phyloP scores from a whole-genome alignment of 2,888 invertebrate species.

The Tetragonisca angustula region DNA sequence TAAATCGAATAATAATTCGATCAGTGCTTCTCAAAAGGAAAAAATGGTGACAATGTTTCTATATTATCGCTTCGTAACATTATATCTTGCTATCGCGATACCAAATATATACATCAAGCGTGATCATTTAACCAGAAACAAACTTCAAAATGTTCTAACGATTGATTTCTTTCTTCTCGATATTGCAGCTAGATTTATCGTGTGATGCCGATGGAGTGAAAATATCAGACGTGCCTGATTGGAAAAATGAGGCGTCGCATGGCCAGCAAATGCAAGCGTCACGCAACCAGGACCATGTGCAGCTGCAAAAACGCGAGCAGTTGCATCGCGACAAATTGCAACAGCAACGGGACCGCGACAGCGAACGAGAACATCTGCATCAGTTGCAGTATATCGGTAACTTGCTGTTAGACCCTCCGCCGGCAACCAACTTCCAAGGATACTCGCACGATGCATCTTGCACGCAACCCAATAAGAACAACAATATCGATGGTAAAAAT shows the following conservation, averaged over 20 bases:
- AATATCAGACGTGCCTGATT: conserved; percentile 57
- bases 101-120: background rate
- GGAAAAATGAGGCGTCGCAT: conserved; percentile 58
- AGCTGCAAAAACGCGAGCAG: conserved; percentile 53
- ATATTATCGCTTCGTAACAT: conserved; percentile 1
- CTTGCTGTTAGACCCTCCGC: conserved; percentile 75
- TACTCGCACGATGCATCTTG: conserved; percentile 63
- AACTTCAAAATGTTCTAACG: background rate
- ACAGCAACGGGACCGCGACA: conserved; percentile 58
- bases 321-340: conserved; percentile 58
- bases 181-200: conserved; percentile 70
- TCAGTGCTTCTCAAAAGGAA: background rate
- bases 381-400: conserved; percentile 78
- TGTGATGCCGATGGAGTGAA: conserved; percentile 70
- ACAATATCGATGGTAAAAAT: conserved; percentile 61
- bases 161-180: background rate
- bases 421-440: conserved; percentile 62
- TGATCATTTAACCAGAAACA: background rate
- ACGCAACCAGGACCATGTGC: conserved; percentile 59
- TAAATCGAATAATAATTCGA: background rate
- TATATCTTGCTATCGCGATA: conserved; percentile 13
- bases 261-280: conserved; percentile 54
- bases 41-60: conserved; percentile 19
- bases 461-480: conserved; percentile 56
- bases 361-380: conserved; percentile 74